These are phyloP conservation scores for Orgyia antiqua DNA, from an alignment of 2,888 invertebrate species.

Conservation along the genomic window DNA sequence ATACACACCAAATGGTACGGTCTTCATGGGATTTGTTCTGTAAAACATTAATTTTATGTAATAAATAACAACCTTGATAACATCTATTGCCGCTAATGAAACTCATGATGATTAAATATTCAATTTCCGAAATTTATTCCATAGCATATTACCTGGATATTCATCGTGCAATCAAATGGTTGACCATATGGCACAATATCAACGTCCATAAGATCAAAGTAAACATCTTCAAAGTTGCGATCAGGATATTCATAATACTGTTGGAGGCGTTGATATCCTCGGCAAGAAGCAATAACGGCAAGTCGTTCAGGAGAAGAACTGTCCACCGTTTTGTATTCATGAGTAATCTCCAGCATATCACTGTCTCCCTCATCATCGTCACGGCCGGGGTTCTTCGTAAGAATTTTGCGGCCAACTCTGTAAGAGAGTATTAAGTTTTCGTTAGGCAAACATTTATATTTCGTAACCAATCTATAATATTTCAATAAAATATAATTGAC, in stretches of 20 bases:
- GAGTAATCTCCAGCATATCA: conserved; percentile 82
- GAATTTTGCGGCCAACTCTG: conserved; percentile 83
- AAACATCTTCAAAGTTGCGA: conserved; percentile 79
- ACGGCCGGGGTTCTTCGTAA: conserved; percentile 80
- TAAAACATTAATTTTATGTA: conserved; percentile 1
- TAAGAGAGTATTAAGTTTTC: conserved; percentile 11
- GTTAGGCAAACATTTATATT: too few relatives aligned
- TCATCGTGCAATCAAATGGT: conserved; percentile 81
- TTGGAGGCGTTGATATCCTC: conserved; percentile 79
- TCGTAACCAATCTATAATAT: background rate
- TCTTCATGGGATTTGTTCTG: conserved; percentile 80
- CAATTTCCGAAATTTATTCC: background rate
- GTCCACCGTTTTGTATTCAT: conserved; percentile 81
- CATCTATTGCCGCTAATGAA: background rate
- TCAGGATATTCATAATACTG: conserved; percentile 79
- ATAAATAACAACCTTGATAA: too few relatives aligned
- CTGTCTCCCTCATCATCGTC: conserved; percentile 81
- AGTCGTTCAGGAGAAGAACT: conserved; percentile 81
- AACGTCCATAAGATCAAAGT: conserved; percentile 82
- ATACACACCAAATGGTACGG: conserved; percentile 80
- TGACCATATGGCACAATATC: conserved; percentile 82
- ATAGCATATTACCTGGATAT: conserved; percentile 71
- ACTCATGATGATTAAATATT: too few relatives aligned
- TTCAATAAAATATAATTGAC: conserved; percentile 25
- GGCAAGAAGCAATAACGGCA: conserved; percentile 82